Percentiles rank a stretch among this genome's conserved stretches.
phyloP scores from a whole-genome alignment of 1,140 invertebrate genomes.

The Penaeus indicus region DNA sequence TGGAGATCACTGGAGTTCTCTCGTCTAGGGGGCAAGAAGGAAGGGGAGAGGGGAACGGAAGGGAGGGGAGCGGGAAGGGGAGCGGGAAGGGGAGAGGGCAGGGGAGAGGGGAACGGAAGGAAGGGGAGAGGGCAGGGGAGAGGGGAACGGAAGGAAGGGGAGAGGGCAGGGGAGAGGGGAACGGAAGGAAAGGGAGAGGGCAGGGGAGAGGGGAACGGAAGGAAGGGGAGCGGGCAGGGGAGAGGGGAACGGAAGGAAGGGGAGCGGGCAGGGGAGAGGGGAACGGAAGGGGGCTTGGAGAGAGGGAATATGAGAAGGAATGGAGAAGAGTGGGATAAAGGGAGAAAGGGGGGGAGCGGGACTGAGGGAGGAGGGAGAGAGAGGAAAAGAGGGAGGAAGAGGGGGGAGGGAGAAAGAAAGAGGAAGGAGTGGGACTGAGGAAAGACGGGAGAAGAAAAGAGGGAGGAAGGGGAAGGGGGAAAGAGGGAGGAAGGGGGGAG shows the following conservation, averaged over 20 bases:
- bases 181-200: not conserved
- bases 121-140: not conserved
- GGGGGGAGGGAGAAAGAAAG: not conserved
- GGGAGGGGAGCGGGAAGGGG: not conserved
- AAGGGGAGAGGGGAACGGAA: slow-evolving; percentile 20
- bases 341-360: not conserved
- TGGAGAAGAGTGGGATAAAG: not conserved
- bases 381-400: not conserved
- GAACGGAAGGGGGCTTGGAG: no score
- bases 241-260: not conserved
- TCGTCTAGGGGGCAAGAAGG: not conserved
- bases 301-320: not conserved
- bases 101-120: not conserved
- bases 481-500: not conserved
- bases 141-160: not conserved
- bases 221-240: not conserved
- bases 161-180: not conserved
- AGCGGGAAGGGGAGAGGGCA: not conserved
- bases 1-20: no score
- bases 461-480: not conserved
- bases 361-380: not conserved
- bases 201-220: not conserved
- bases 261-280: no score
- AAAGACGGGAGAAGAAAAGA: not conserved
- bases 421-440: not conserved